Percentiles rank a stretch among this genome's conserved stretches.
Conservation (phyloP, 2,113 vertebrate species). For the Cyanoramphus novaezelandiae region DNA sequence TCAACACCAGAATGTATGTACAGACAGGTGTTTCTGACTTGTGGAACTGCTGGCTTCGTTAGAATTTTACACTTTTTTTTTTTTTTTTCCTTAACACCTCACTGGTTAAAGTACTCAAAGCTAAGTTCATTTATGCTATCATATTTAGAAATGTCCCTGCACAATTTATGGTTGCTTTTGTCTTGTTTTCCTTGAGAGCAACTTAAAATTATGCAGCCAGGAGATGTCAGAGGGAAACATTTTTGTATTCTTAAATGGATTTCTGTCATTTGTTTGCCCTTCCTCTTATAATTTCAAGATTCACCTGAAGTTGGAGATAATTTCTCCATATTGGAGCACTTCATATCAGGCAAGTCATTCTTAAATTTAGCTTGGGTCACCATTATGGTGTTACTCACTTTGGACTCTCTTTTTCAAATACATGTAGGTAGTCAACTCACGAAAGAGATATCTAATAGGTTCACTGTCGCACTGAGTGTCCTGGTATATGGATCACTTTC, state of each 20-base stretch:
- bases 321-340: constrained; percentile 32
- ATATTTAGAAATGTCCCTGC: background rate
- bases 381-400: background rate
- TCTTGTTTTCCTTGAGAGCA: background rate
- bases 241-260: background rate
- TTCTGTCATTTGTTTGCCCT: background rate
- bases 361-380: background rate
- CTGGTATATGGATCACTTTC: background rate
- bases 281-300: constrained; percentile 22
- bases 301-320: constrained; percentile 35
- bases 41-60: background rate
- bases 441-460: background rate
- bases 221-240: background rate
- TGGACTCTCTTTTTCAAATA: background rate
- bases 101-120: background rate
- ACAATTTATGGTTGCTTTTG: background rate
- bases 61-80: background rate
- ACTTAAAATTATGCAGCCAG: background rate
- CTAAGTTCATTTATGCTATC: background rate
- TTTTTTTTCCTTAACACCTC: background rate
- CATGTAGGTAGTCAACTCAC: background rate
- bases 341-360: constrained; percentile 50
- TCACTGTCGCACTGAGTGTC: background rate
- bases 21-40: background rate
- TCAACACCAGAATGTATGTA: accelerated